Percentiles rank a stretch among this genome's conserved stretches.
These are phyloP conservation scores for Serranus cabrilla DNA, from an alignment of 2,797 vertebrate genomes.

Conservation along the genomic window DNA sequence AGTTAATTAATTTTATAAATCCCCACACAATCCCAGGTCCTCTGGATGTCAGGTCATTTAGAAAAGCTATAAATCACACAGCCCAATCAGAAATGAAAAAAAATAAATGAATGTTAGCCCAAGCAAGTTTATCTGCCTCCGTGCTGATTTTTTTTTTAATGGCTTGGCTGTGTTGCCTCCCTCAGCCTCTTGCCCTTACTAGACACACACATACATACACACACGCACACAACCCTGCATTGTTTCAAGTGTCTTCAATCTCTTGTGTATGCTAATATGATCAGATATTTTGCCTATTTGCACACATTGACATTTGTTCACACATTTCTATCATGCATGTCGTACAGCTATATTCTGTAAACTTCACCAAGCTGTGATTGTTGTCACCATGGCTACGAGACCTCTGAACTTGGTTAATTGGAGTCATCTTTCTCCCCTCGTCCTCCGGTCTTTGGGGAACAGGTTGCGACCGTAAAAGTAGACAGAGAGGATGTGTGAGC, in stretches of 20 bases:
- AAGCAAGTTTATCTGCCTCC: too few species aligned
- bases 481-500: background rate
- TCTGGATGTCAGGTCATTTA: background rate
- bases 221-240: background rate
- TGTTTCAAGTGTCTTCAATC: conserved; percentile 12
- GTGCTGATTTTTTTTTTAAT: too few species aligned
- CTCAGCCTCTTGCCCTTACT: too few species aligned
- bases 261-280: conserved; percentile 23
- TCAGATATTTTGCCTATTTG: conserved; percentile 21
- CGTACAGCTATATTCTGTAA: background rate
- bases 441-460: conserved; percentile 20
- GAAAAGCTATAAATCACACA: background rate
- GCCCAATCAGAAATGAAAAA: too few species aligned
- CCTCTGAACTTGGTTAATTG: conserved; percentile 42
- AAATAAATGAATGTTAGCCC: too few species aligned
- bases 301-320: conserved; percentile 14
- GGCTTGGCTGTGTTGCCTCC: too few species aligned
- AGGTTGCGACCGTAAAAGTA: conserved; percentile 21
- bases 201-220: conserved; percentile 18
- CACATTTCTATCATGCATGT: background rate
- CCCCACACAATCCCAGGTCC: background rate
- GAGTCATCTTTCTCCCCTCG: conserved; percentile 20
- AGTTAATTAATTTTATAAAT: too few species aligned
- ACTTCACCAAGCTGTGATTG: conserved; percentile 1
- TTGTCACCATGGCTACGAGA: conserved; percentile 49